Percentiles rank a stretch among this genome's conserved stretches.
phyloP scores from a whole-genome alignment of 1,140 invertebrate species.

The Venturia canescens region DNA sequence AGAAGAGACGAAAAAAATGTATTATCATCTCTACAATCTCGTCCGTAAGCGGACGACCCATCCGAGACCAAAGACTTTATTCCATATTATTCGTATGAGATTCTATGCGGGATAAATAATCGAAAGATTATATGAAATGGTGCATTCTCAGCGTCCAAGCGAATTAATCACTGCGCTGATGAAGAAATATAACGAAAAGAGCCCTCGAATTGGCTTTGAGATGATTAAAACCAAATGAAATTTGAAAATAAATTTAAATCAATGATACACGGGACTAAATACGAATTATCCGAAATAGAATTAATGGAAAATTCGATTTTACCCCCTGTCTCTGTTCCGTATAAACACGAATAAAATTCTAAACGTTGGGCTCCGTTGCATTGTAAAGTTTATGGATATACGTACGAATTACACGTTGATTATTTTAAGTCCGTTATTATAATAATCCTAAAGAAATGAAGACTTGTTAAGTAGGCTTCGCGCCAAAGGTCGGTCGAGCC shows the following conservation, averaged over 20 bases:
- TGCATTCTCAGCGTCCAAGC: not conserved
- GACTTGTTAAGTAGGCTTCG: conserved; percentile 2
- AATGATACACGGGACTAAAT: not conserved
- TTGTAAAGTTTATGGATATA: conserved; percentile 68
- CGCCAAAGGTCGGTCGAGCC: not conserved
- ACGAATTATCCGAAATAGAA: conserved; percentile 26
- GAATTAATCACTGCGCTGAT: not conserved
- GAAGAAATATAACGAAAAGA: not conserved
- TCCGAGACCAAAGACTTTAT: conserved; percentile 74
- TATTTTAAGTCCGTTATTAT: conserved; percentile 69
- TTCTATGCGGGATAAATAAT: conserved; percentile 21
- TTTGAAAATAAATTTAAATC: not conserved
- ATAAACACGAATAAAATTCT: conserved; percentile 41
- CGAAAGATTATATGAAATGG: conserved; percentile 11
- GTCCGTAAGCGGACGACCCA: conserved; percentile 68
- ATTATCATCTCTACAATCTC: conserved; percentile 44
- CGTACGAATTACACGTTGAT: conserved; percentile 67
- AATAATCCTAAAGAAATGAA: conserved; percentile 56
- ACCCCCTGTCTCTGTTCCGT: conserved; percentile 27
- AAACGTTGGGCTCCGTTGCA: conserved; percentile 66
- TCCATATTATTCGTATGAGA: conserved; percentile 62
- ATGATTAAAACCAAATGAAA: conserved; percentile 13
- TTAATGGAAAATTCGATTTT: conserved; percentile 40
- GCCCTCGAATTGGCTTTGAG: conserved; percentile 20
- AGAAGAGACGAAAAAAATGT: conserved; percentile 1